Evolutionary conservation across 2,797 vertebrate species (phyloP), one percentile per base, ranked within the genome.

Genomic region (Halcyon smyrnensis): DNA sequence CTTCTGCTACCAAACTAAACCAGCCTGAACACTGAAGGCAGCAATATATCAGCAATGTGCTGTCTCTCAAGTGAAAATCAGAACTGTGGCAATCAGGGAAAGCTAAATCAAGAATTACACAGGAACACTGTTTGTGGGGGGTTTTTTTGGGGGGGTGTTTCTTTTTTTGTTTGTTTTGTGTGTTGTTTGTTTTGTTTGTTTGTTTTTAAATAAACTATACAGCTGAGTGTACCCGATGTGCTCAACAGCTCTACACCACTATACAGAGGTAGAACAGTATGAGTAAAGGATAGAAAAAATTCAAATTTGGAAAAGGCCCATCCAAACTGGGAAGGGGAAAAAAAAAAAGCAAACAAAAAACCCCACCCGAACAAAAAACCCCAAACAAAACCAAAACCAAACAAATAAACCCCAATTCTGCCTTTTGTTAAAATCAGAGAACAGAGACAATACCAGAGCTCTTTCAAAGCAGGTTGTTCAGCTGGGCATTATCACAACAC

Each of bases 401-500:
- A 37, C 37, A 37, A 45, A 45, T 9, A 20, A 45, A 48, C 21
- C 15, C 27, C 12, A 73, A 59, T 39, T 83, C 56, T 32, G 24
- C 9, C 28, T n/a, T 84, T 89, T 0, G 1, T 67, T 84, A 39
- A 85, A 64, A 94, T 57, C 0, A 18, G 32, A 88, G 23, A 15
- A 41, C 4, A 53, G 16, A 68, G 3, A 5, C 83, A 77, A 12
- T 21, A 75, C 11, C 39, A 8, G 11, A 36, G 32, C 11, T 60
- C 74, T 77, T 28, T 45, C 53, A 45, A 75, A 68, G 34, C 7
- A 15, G 39, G 30, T 8, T 85, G 28, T 18, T 37, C 12, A 3
- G 27, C 12, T 1, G 0, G 6, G 14, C 2, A 2, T 64, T 37
- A 82, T 6, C 2, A 1, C 48, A 56, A 32, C 3, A 1, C 15